A percentile compares a stretch with the other conserved stretches of the same genome.
These are phyloP conservation scores for Amblyopsis hoosieri DNA, from an alignment of 2,797 vertebrate species.

Conservation along the genomic window DNA sequence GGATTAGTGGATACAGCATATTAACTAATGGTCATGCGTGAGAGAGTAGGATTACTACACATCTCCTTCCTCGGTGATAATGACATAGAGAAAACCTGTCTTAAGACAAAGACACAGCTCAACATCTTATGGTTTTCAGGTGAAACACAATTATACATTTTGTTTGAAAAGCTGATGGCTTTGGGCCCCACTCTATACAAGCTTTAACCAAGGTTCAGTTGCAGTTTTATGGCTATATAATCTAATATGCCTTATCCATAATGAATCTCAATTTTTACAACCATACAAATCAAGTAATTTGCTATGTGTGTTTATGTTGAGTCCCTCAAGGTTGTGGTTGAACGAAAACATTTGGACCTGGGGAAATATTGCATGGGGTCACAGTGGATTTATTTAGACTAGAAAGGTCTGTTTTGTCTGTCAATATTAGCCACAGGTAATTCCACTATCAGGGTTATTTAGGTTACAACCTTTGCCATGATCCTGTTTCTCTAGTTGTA, in stretches of 20 bases:
- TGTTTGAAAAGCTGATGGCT: conserved; percentile 1
- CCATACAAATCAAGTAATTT: neutral
- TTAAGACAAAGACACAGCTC: conserved; percentile 8
- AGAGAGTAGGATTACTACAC: neutral
- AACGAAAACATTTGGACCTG: neutral
- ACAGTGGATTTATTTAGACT: conserved; percentile 9
- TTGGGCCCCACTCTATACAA: conserved; percentile 14
- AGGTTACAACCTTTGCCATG: neutral
- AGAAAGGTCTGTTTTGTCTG: conserved; percentile 11
- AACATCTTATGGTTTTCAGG: neutral
- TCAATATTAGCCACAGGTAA: neutral
- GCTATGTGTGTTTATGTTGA: neutral
- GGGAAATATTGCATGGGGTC: neutral
- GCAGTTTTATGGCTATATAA: neutral
- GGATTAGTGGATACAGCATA: neutral
- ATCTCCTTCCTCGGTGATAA: conserved; percentile 15
- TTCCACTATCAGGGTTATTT: neutral
- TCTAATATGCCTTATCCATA: neutral
- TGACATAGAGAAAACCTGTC: conserved; percentile 22
- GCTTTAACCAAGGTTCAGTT: neutral
- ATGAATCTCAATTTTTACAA: neutral
- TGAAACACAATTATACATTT: neutral
- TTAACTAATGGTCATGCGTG: conserved; percentile 1
- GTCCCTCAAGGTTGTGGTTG: too few relatives aligned
- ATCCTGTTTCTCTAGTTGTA: conserved; percentile 25